Evolutionary conservation across 2,113 vertebrate genomes (phyloP).

Genomic region (Megaptera novaeangliae): DNA sequence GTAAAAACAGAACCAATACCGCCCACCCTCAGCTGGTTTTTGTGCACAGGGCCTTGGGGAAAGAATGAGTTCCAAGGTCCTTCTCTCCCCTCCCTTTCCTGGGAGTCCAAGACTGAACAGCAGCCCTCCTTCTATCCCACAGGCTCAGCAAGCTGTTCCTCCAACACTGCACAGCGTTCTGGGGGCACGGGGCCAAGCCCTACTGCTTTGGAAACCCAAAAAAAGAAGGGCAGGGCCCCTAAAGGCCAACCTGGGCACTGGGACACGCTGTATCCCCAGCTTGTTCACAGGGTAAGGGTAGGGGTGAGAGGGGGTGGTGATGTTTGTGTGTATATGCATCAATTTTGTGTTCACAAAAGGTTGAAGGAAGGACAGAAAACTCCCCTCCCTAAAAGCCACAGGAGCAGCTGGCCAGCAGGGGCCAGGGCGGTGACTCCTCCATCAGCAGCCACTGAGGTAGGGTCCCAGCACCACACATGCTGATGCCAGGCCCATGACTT

Average conservation of each 20-base stretch:
- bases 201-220: background rate
- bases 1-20: no score
- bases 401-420: background rate
- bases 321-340: background rate
- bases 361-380: background rate
- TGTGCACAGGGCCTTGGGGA: background rate
- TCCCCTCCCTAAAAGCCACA: background rate
- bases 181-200: background rate
- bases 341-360: background rate
- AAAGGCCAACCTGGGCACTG: background rate
- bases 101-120: no score
- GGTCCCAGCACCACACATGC: background rate
- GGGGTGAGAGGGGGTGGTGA: background rate
- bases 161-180: background rate
- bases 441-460: rapidly evolving
- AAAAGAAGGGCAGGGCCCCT: background rate
- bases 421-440: background rate
- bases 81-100: no score
- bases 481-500: rapidly evolving
- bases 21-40: background rate
- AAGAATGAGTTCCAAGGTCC: background rate
- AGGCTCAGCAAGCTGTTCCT: background rate
- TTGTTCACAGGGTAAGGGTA: no score
- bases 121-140: background rate
- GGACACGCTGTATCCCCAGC: background rate